These are phyloP conservation scores for Hemiprocne comata DNA, from an alignment of 2,113 vertebrate genomes.

Conservation along the genomic window DNA sequence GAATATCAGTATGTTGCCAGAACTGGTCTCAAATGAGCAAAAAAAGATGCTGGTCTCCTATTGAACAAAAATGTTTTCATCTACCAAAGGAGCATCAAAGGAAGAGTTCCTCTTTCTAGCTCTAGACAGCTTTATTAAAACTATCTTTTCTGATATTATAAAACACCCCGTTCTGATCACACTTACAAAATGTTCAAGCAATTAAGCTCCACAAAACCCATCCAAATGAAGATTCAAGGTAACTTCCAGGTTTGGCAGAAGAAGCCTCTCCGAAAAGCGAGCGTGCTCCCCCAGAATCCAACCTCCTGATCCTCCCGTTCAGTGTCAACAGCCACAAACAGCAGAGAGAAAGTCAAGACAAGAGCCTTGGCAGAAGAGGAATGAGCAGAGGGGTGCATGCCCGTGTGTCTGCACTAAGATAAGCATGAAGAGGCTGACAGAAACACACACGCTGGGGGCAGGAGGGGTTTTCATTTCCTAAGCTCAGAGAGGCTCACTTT, in stretches of 20 bases:
- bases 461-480: accelerated
- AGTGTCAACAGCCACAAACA: neutral
- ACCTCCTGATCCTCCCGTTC: neutral
- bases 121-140: slow-evolving; percentile 74
- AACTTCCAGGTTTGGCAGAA: neutral
- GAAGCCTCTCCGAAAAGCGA: neutral
- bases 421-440: neutral
- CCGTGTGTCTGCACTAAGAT: accelerated
- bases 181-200: slow-evolving; percentile 58
- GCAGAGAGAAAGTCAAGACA: neutral
- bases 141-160: slow-evolving; percentile 72
- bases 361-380: neutral
- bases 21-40: slow-evolving; percentile 69
- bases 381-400: neutral
- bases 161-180: slow-evolving; percentile 32
- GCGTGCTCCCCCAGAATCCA: neutral
- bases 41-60: slow-evolving; percentile 73
- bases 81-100: slow-evolving; percentile 76
- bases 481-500: neutral
- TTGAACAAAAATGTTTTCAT: slow-evolving; percentile 77
- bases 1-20: slow-evolving; percentile 79
- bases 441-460: neutral
- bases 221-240: neutral
- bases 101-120: slow-evolving; percentile 67
- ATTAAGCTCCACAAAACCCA: slow-evolving; percentile 44